Base-by-base conservation (phyloP, 1,140 invertebrate genomes). In the Globodera rostochiensis region DNA sequence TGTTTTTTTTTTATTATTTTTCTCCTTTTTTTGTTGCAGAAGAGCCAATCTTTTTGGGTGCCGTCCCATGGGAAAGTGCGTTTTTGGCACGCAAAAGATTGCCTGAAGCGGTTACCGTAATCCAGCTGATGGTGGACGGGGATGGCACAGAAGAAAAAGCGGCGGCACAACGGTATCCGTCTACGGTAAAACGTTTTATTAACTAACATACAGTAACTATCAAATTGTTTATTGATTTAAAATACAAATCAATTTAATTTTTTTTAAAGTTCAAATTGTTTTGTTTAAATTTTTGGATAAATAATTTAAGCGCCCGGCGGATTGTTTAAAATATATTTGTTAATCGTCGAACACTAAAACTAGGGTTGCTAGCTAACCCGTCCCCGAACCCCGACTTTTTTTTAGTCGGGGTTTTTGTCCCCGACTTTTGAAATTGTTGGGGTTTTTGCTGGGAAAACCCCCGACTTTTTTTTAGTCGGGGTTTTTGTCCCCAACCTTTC, bases 41-140 rank as follows among this genome's bases (percentile, higher is more conserved):
- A 84, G 95, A 95, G 0, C 93, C 94, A 19, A 91, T 98, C 77
- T 97, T 94, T 88, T 93, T 98, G 7, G 97, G 96, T 1, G 95
- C 95, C 6, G 91, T 95, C 9, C 0, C 83, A 80, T 77, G 90
- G 85, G 83, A 36, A 64, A 92, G 93, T 0, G 92, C 93, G 1
- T 94, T 94, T 86, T 64, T 46, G 45, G 57, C 50, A 49, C 45
- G 8, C n/a, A 73, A 53, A 36, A 82, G 53, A 57, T 21, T 73
- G 60, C 64, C 57, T 9, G 79, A 80, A 46, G 57, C 75, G 19
- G 79, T 75, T 49, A 79, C 79, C 49, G 46, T 75, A 19, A 73
- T 80, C 46, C 45, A 79, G 21, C 47, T 80, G 4, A 64, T 19
- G 11, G 57, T 64, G 6, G 57, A 64, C 57, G 57, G 53, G 57